Evolutionary conservation across 2,888 invertebrate species (phyloP), one percentile per base, ranked within the genome.

Genomic region (Caenorhabditis virilis): DNA sequence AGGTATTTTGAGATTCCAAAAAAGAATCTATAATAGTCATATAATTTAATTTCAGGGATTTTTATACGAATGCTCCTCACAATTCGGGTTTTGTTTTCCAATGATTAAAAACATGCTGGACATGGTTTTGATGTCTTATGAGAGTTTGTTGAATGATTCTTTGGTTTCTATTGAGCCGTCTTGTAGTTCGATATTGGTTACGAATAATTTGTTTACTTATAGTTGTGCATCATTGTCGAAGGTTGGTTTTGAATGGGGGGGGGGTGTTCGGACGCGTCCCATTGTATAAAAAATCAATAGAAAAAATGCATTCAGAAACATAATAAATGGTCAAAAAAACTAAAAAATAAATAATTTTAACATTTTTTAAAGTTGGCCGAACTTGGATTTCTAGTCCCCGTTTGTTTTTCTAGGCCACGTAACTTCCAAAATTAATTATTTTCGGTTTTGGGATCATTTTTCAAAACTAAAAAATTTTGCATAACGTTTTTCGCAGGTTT

Each of bases 141-240:
- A 68, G 26, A 54, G 57, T 27, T 51, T 81, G 27, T 49, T 78
- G 58, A 65, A 64, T 39, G 79, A 80, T 50, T 70, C 70, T 43
- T 52, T 78, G n/a, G 52, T 78, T 38, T 67, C 70, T 20, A 69
- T 72, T 22, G 77, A 80, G 46, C 78, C 80, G 1, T 65, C 61
- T n/a, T 61, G 51, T 9, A 75, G 72, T 25, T 65, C 81, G 18
- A 82, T 82, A 30, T 57, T 82, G 43, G 82, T 80, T 42, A 80
- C 79, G 3, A 80, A 81, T 55, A 82, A 79, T 46, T 60, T 80
- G 15, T 82, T 76, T 56, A 65, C 72, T 13, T 73, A 71, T 48
- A 64, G 61, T 11, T 74, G 68, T 16, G 43, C 41, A 22, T 57
- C 61, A 2, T 41, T 66, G 11, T 56, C 48, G 26, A 47, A 43